Base-by-base conservation (phyloP, 2,113 vertebrate species). In the Acrocephalus arundinaceus region DNA sequence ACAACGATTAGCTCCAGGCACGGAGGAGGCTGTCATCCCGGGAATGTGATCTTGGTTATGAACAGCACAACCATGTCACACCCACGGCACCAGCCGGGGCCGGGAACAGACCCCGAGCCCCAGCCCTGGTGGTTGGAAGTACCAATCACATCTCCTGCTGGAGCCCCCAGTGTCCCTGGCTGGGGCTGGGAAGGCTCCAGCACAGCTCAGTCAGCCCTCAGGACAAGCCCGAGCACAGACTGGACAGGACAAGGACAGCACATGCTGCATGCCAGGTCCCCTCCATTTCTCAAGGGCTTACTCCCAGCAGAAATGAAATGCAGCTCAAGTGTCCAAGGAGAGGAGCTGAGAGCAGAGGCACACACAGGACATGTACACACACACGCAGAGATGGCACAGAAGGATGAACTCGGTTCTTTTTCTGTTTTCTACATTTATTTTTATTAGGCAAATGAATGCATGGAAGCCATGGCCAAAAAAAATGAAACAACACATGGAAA, bases 361-460 rank as follows among this genome's bases (percentile, higher is more conserved):
- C 76, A 37, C 10, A 48, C 25, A 93, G 90, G 61, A 78, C 82
- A 90, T 7, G 4, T 9, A 78, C 10, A 73, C 77, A 87, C 7
- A 22, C 20, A 5, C 57, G 68, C 45, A 39, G 45, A 30, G 61
- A 85, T 35, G 48, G 61, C 7, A 71, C 87, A 77, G 59, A 88
- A 68, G 62, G 82, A 77, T 51, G 48, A 84, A 83, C 73, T 77
- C 0, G 0, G n/a, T 3, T 57, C 71, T 71, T 35, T 58, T 88
- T 63, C 74, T 6, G 13, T 81, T 66, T 87, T 68, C 89, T 83
- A 79, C 75, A 79, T 55, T 86, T 81, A 73, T 74, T 89, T 97
- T 97, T 97, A 97, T 98, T 97, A 91, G 79, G 93, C 90, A 87
- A 57, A 94, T 68, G 65, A 74, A 92, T 10, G 58, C 30, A 21